Base-by-base conservation (phyloP, 1,140 invertebrate species). In the Diabrotica virgifera region DNA sequence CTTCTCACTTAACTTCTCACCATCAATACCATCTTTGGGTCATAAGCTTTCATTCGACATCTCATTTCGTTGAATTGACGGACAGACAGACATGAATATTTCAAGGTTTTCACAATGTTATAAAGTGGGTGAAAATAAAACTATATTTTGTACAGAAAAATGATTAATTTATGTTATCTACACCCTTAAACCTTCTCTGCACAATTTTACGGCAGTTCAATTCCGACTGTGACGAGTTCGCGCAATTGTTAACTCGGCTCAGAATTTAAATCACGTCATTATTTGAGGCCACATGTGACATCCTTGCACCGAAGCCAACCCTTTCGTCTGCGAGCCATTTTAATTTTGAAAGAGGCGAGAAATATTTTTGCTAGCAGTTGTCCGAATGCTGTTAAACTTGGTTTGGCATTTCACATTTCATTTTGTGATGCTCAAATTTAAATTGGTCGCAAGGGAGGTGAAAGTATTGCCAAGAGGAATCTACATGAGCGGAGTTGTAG, bases 261-360 rank as follows among this genome's bases (percentile, higher is more conserved):
- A 35, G 66, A 68, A 68, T 68, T 68, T 65, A 68, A 65, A 68
- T 65, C 59, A 52, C 37, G 58, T 68, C 63, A 68, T 68, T 68
- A 68, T 61, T 62, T 64, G 52, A 52, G 46, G 54, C 55, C 52
- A 62, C 58, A 68, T 65, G 51, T 68, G 50, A 54, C 52, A n/a
- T 46, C n/a, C 51, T 36, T 57, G 53, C 40, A 46, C n/a, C 40
- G 6, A 59, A 37, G 52, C 52, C 55, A 36, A 6, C 59, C 37
- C 55, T 14, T 61, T 59, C 51, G 6, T 11, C 58, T 51, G n/a
- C 11, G 10, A 46, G 5, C n/a, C 40, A 52, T 36, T 65, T 68
- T 62, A 64, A 68, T 62, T 62, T 40, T 10, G 50, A 64, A 68
- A 68, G 36, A 40, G 36, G 12, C 51, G 50, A 61, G 51, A 61